Base-by-base conservation (phyloP, 2,797 vertebrate genomes). In the Sebastes iracundus region DNA sequence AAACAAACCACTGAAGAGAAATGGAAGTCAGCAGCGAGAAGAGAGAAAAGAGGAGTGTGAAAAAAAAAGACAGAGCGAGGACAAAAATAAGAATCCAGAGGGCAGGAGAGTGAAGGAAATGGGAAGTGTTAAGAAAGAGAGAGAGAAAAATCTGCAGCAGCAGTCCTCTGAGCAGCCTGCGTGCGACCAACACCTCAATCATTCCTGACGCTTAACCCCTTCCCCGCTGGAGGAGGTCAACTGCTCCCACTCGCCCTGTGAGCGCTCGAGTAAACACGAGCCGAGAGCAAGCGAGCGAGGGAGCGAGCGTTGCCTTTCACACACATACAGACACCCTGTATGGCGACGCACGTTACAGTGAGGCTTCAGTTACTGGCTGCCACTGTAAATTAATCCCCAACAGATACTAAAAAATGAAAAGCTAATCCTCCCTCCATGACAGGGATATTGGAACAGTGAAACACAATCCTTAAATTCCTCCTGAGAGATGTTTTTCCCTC, bases 161-260 rank as follows among this genome's bases (percentile, higher is more conserved):
- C 79, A 67, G 71, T 83, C 64, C 85, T 84, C 75, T 22, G 72
- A 90, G 87, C 87, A 73, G 88, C 77, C 81, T 90, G 91, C 80
- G 68, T 91, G 90, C 35, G 75, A 92, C 88, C 91, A 81, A 90
- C 90, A 94, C 82, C 92, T 95, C 92, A 84, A 94, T 94, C 93
- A 92, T 88, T 87, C 79, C 88, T 89, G 91, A 83, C 86, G 81
- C 71, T 90, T 93, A 93, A 92, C 90, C 77, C 88, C 7, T 83
- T 87, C 84, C 32, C 70, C 2, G 74, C 93, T 10, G 32, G 72
- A 81, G 46, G 65, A 84, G 91, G 90, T 88, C 86, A 87, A 90
- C 83, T 52, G 80, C 82, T 84, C 65, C 86, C 65, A 11, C 77
- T 84, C 67, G 7, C 69, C 52, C 23, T 12, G 53, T 6, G 55